Percentiles rank a stretch among this genome's conserved stretches.
These are phyloP conservation scores for Drosophila neocordata DNA, from an alignment of 1,140 invertebrate species.

Conservation along the genomic window DNA sequence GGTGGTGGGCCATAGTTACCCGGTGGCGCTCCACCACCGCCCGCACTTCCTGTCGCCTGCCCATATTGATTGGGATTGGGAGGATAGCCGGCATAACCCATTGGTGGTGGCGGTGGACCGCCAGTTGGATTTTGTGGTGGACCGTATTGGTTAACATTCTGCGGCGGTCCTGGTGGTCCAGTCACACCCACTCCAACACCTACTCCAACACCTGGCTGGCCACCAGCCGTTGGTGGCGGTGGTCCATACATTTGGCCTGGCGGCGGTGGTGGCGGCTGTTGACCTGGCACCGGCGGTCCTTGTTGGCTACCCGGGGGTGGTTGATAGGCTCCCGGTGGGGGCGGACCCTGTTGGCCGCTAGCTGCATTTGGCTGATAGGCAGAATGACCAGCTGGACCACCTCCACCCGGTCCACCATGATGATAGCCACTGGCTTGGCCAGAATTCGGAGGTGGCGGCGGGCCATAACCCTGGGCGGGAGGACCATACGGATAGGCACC, in stretches of 20 bases:
- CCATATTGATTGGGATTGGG: conserved; percentile 78
- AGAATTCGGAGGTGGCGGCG: conserved; percentile 73
- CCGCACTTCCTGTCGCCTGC: conserved; percentile 53
- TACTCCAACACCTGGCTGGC: conserved; percentile 38
- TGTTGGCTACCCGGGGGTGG: conserved; percentile 64
- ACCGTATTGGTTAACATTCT: conserved; percentile 78
- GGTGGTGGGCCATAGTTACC: conserved; percentile 70
- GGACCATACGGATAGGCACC: conserved; percentile 83
- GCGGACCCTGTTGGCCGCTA: conserved; percentile 55
- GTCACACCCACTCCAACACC: background rate
- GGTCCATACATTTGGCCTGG: conserved; percentile 75
- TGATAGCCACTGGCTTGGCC: conserved; percentile 82
- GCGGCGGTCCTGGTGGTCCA: conserved; percentile 51
- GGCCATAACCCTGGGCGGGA: conserved; percentile 71
- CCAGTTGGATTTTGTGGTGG: conserved; percentile 69
- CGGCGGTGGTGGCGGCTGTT: conserved; percentile 65
- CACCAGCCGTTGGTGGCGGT: conserved; percentile 69
- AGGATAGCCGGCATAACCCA: conserved; percentile 73
- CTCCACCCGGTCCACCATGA: conserved; percentile 52
- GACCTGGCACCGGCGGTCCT: conserved; percentile 35
- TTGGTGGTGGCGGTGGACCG: conserved; percentile 63
- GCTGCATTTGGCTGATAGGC: conserved; percentile 63
- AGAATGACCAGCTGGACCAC: conserved; percentile 47
- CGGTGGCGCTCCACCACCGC: conserved; percentile 69
- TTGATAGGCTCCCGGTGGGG: conserved; percentile 65